Evolutionary conservation across 2,797 vertebrate genomes (phyloP).

Genomic region (Heliangelus exortis): DNA sequence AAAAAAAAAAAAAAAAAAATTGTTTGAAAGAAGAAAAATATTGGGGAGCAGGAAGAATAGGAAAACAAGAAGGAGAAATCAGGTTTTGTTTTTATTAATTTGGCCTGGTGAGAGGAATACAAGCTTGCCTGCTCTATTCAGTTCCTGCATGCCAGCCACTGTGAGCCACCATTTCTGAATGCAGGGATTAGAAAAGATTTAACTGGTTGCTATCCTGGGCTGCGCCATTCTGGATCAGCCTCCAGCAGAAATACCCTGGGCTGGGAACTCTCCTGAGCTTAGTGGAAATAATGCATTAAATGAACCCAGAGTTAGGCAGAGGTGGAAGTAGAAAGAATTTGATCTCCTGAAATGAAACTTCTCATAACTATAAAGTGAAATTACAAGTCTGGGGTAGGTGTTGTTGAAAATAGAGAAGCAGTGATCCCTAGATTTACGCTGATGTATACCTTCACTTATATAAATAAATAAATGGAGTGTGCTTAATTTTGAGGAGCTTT

Average conservation of each 20-base stretch:
- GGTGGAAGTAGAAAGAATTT: conserved; percentile 7
- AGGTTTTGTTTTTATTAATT: conserved; percentile 82
- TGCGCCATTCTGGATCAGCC: neutral
- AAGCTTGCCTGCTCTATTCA: conserved; percentile 55
- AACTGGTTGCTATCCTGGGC: conserved; percentile 35
- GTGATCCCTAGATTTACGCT: neutral
- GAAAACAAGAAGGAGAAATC: conserved; percentile 53
- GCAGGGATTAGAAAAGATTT: conserved; percentile 51
- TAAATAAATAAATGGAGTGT: neutral
- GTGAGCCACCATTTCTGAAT: conserved; percentile 52
- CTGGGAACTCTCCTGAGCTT: neutral
- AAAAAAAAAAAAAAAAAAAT: neutral
- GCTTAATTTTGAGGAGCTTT: conserved; percentile 3
- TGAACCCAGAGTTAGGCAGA: neutral
- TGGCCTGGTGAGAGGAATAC: conserved; percentile 70
- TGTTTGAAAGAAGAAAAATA: conserved; percentile 78
- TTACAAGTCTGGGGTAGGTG: neutral
- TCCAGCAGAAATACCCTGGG: neutral
- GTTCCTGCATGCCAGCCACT: neutral
- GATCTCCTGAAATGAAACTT: neutral
- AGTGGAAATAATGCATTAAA: conserved; percentile 37
- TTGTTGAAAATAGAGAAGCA: neutral
- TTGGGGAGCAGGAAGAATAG: conserved; percentile 75
- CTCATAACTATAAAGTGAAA: conserved; percentile 3
- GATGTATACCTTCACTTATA: neutral